phyloP scores from a whole-genome alignment of 2,113 vertebrate species.

The Pedionomus torquatus region DNA sequence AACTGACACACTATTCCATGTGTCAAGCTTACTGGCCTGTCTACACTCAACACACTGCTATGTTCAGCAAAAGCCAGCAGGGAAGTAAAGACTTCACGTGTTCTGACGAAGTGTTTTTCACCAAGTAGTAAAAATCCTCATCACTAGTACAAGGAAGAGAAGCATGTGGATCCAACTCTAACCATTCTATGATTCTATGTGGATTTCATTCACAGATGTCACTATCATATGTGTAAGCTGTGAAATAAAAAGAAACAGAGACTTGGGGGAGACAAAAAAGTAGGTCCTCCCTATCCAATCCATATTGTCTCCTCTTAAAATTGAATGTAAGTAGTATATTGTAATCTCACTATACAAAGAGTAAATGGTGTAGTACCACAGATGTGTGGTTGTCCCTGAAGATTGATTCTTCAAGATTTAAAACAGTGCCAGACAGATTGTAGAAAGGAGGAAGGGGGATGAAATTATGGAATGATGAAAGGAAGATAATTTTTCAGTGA shows the following conservation, averaged over 20 bases:
- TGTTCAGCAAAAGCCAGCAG: not conserved
- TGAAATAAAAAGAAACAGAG: constrained; percentile 3
- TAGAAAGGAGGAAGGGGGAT: not conserved
- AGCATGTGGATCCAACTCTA: not conserved
- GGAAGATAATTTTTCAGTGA: not conserved
- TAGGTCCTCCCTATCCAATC: not conserved
- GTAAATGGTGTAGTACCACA: not conserved
- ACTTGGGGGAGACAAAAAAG: not conserved
- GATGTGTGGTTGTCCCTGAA: not conserved
- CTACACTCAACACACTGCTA: not conserved
- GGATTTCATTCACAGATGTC: not conserved
- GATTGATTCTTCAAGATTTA: not conserved
- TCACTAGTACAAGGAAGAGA: not conserved
- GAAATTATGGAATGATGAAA: not conserved
- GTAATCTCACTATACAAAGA: not conserved
- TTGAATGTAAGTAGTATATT: not conserved
- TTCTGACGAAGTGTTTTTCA: not conserved
- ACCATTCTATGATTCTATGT: not conserved
- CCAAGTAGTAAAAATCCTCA: not conserved
- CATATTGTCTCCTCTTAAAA: not conserved
- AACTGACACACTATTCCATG: not conserved
- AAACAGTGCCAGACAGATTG: not conserved
- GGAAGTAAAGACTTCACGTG: not conserved
- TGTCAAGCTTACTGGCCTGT: not conserved
- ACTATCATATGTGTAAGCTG: not conserved